phyloP scores from a whole-genome alignment of 2,797 vertebrate genomes.

The Coregonus sp. region DNA sequence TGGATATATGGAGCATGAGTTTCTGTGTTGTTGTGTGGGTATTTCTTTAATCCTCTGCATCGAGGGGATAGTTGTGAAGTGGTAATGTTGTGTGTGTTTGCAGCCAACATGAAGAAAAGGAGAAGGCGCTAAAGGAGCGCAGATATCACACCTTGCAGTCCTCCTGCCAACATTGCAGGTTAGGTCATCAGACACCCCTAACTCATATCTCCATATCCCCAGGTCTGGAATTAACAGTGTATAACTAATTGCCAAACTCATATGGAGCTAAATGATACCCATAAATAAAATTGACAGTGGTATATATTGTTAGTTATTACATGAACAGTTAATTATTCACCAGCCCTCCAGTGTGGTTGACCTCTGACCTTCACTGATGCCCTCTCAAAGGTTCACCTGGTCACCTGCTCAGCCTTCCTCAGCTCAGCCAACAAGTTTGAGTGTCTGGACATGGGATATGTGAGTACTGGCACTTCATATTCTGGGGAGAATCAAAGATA shows the following conservation, averaged over 20 bases:
- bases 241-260: neutral
- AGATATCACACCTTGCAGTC: slow-evolving; percentile 84
- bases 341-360: neutral
- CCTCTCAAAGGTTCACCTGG: slow-evolving; percentile 69
- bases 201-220: neutral
- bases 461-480: neutral
- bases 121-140: slow-evolving; percentile 86
- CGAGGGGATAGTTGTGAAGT: slow-evolving; percentile 21
- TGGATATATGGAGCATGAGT: slow-evolving; percentile 51
- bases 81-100: slow-evolving; percentile 40
- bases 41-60: slow-evolving; percentile 11
- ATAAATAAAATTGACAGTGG: neutral
- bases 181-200: neutral
- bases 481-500: no score
- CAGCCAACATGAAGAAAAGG: slow-evolving; percentile 91
- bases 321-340: neutral
- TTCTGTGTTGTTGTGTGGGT: slow-evolving; percentile 30
- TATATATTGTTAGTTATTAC: neutral
- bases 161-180: slow-evolving; percentile 84
- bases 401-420: slow-evolving; percentile 75
- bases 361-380: slow-evolving; percentile 13
- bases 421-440: slow-evolving; percentile 85
- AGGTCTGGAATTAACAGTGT: no score
- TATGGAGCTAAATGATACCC: neutral
- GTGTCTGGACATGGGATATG: slow-evolving; percentile 72